Evolutionary conservation across 2,113 vertebrate species (phyloP), one percentile per base, ranked within the genome.

Genomic region (Polyodon spathula): DNA sequence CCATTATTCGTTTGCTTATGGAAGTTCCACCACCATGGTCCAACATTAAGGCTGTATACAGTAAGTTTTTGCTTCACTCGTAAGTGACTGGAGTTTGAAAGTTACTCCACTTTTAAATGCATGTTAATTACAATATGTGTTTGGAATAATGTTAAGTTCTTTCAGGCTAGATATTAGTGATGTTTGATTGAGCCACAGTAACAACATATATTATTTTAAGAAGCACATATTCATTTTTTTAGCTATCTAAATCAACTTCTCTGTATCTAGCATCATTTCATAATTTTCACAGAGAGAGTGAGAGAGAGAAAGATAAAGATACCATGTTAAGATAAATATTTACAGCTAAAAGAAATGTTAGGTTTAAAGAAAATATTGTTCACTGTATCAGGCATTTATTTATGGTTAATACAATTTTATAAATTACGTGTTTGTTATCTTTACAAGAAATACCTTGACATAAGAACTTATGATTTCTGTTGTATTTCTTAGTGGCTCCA

Each of bases 11-110:
- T 67, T 80, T 97, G 62, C 80, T 99, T 63, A 93, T 96, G 89
- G 88, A 94, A 80, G 84, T 81, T 12, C 82, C 90, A 56, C 85
- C 91, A 64, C 93, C 94, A 44, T 97, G 94, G 95, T 79, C 75
- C 63, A 89, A 90, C 65, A 81, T 95, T 81, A 98, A 97, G 89
- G 89, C 91, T 82, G 93, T 98, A 62, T 99, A 99, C 64, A 90
- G 92, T 94, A 80, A 84, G 92, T 89, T 73, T 68, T n/a, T 54
- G 11, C 17, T 56, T 51, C 1, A 27, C 27, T 27, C 27, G 1
- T 27, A 27, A 27, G 27, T 27, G 27, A 27, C 27, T 27, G 27
- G 27, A 2, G 27, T 27, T 27, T 27, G 27, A 27, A 27, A 27
- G 27, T 27, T 27, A 27, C 27, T 27, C 27, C 27, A 27, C 27